These are phyloP conservation scores for Irena cyanogastra DNA, from an alignment of 2,113 vertebrate species.

Conservation along the genomic window DNA sequence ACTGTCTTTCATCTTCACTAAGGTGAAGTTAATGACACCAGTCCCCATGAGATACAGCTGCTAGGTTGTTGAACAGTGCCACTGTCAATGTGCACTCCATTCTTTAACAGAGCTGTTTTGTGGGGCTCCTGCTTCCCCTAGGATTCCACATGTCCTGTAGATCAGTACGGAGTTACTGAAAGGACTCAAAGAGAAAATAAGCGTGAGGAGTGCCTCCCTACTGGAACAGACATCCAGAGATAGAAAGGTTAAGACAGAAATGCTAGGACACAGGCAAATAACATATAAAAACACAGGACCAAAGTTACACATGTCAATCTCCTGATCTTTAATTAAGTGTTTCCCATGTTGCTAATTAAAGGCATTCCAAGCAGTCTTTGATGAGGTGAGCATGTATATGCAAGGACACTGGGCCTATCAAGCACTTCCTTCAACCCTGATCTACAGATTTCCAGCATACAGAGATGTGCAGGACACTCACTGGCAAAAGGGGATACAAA, in stretches of 20 bases:
- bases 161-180: background rate
- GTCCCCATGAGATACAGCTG: background rate
- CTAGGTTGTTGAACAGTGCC: background rate
- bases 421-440: background rate
- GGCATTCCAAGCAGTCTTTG: conserved; percentile 6
- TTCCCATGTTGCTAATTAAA: background rate
- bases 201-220: background rate
- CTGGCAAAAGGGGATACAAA: background rate
- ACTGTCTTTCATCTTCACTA: background rate
- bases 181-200: background rate
- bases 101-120: background rate
- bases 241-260: background rate
- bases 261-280: background rate
- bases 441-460: background rate
- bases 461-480: background rate
- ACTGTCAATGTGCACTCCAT: background rate
- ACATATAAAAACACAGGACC: background rate
- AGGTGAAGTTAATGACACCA: background rate
- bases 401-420: background rate
- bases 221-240: background rate
- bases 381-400: background rate
- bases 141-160: background rate
- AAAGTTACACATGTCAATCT: background rate
- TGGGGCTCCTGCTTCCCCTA: background rate
- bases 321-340: conserved; percentile 43